Evolutionary conservation across 2,113 vertebrate species (phyloP).

Genomic region (Osmerus mordax): DNA sequence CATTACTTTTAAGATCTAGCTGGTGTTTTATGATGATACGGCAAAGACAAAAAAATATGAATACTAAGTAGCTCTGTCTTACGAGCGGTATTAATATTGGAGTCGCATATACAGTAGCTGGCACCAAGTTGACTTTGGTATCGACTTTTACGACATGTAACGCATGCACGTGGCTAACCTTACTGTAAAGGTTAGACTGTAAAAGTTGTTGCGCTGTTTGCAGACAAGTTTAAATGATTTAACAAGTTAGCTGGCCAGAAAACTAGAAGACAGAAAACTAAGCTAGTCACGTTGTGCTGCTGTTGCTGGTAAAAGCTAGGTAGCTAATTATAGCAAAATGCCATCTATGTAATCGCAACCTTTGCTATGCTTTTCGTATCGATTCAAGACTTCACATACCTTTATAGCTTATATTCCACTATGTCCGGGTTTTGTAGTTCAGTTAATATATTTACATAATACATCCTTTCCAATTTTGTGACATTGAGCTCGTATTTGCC

Average conservation of each 20-base stretch:
- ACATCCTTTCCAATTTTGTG: constrained; percentile 21
- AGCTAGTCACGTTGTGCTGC: background rate
- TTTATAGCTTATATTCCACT: background rate
- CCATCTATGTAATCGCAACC: background rate
- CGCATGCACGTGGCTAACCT: too few species aligned
- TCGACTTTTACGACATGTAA: too few species aligned
- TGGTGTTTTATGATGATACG: too few species aligned
- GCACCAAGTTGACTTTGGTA: too few species aligned
- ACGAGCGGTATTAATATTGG: too few species aligned
- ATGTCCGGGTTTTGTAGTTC: background rate
- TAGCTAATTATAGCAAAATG: background rate
- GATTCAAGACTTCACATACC: background rate
- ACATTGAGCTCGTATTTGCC: constrained; percentile 58
- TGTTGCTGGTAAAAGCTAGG: background rate
- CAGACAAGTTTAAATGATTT: too few species aligned
- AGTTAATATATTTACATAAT: too few species aligned
- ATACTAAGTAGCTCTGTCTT: too few species aligned
- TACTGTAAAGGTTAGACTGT: too few species aligned
- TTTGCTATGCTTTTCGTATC: background rate
- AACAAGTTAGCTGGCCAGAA: background rate
- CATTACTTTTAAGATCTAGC: background rate
- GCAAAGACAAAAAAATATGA: too few species aligned
- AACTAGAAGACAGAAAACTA: background rate
- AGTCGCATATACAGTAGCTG: too few species aligned
- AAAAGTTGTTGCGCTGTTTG: too few species aligned